These are phyloP conservation scores for Silurus lanzhouensis DNA, from an alignment of 2,797 vertebrate species.

Conservation along the genomic window DNA sequence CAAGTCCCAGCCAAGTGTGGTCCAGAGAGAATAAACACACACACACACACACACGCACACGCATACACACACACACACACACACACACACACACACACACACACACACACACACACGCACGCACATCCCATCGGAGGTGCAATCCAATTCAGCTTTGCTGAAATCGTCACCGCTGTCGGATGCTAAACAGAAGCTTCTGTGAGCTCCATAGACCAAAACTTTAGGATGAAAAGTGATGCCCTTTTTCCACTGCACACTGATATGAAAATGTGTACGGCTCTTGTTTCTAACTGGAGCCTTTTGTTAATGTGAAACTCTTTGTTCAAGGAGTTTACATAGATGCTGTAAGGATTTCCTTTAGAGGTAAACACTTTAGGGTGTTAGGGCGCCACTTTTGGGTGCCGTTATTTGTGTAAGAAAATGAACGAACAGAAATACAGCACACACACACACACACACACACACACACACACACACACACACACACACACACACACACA, in stretches of 20 bases:
- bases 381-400: neutral
- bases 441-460: neutral
- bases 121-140: constrained; percentile 71
- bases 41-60: constrained; percentile 45
- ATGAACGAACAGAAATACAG: neutral
- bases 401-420: neutral
- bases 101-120: neutral
- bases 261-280: neutral
- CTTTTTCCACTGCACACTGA: constrained; percentile 18
- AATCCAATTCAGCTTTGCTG: constrained; percentile 67
- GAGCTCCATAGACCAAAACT: constrained; percentile 11
- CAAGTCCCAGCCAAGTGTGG: constrained; percentile 75
- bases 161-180: constrained; percentile 69
- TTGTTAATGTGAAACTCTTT: neutral
- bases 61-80: neutral
- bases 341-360: neutral
- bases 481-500: neutral
- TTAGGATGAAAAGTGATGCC: neutral
- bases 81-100: neutral
- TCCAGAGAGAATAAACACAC: constrained; percentile 75
- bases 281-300: neutral
- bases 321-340: neutral
- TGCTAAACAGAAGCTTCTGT: constrained; percentile 62
- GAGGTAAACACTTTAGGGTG: neutral
- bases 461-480: neutral